Conservation (phyloP, 2,797 vertebrate genomes). For the Enteromius anoplus region DNA sequence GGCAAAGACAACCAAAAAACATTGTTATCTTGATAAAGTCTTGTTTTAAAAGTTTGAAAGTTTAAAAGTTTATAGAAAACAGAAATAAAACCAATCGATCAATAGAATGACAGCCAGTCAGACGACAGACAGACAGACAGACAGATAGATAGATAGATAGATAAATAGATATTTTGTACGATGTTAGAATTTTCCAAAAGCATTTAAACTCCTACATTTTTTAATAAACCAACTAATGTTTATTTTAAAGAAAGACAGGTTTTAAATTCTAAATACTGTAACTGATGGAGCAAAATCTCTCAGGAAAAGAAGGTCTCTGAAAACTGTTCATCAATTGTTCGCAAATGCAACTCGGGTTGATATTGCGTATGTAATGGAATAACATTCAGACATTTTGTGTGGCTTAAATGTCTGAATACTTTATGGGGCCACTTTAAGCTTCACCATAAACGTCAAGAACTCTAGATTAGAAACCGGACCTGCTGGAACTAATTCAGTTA, state of each 20-base stretch:
- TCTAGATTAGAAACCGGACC: conserved; percentile 23
- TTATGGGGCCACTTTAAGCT: neutral
- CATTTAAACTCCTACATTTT: neutral
- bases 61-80: neutral
- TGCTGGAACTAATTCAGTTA: conserved; percentile 29
- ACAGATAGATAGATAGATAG: neutral
- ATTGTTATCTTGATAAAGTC: neutral
- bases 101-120: neutral
- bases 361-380: neutral
- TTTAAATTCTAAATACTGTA: neutral
- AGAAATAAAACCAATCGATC: neutral
- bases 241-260: neutral
- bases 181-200: too few species aligned
- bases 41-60: neutral
- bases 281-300: neutral
- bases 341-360: neutral
- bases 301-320: neutral
- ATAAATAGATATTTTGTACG: neutral
- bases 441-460: conserved; percentile 21
- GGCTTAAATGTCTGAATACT: conserved; percentile 9
- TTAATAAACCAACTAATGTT: neutral
- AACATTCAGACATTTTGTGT: neutral
- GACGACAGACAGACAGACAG: neutral
- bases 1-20: neutral
- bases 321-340: neutral